phyloP scores from a whole-genome alignment of 1,140 invertebrate genomes.

The Papilio machaon region DNA sequence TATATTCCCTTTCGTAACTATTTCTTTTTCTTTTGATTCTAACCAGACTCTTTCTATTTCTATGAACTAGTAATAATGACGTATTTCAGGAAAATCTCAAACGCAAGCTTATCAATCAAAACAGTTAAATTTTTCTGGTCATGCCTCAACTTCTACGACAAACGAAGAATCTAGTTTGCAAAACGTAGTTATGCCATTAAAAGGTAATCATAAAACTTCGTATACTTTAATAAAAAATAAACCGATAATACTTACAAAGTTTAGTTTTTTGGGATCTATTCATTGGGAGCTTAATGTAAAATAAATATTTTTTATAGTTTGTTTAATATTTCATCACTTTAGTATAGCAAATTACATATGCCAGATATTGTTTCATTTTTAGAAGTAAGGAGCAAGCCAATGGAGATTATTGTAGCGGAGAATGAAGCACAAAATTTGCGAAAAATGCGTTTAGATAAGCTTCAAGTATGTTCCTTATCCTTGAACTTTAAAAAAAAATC shows the following conservation, averaged over 20 bases:
- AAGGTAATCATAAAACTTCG: neutral
- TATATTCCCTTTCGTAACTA: neutral
- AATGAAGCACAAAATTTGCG: constrained; percentile 50
- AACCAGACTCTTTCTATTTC: neutral
- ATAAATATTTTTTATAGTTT: no score
- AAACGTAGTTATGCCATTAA: neutral
- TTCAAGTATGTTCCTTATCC: constrained; percentile 55
- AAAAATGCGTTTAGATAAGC: constrained; percentile 59
- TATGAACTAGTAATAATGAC: no score
- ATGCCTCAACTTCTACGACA: neutral
- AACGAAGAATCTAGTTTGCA: neutral
- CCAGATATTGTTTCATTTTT: neutral
- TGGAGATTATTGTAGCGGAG: constrained; percentile 48
- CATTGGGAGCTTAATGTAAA: neutral
- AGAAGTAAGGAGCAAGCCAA: constrained; percentile 31
- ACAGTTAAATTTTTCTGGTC: neutral
- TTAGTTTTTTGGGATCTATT: neutral
- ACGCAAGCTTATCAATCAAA: neutral
- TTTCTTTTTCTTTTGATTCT: neutral
- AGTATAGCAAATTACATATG: neutral
- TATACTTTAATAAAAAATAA: no score
- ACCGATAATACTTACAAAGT: neutral
- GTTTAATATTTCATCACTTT: no score
- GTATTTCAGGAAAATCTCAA: neutral
- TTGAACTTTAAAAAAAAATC: neutral